A percentile compares a stretch with the other conserved stretches of the same genome.
phyloP scores from a whole-genome alignment of 1,140 invertebrate genomes.

The Aphis craccivora region DNA sequence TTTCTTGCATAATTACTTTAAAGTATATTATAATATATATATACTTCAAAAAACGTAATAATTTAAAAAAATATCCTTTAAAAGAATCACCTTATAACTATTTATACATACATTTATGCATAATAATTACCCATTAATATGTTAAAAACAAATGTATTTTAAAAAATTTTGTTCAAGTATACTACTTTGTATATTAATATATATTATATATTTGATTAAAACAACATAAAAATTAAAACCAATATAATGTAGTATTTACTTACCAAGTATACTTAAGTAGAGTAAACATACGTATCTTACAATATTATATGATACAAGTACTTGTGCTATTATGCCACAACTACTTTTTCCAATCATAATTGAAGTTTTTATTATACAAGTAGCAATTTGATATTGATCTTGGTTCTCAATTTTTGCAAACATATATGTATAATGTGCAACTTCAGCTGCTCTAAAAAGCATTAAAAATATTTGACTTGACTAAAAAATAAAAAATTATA shows the following conservation, averaged over 20 bases:
- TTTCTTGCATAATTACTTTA: too few species aligned
- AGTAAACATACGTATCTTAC: not conserved
- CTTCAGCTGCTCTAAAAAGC: slow-evolving; percentile 84
- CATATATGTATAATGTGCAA: slow-evolving; percentile 92
- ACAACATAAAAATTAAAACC: too few species aligned
- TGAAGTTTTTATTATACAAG: slow-evolving; percentile 65
- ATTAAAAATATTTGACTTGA: slow-evolving; percentile 73
- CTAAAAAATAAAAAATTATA: slow-evolving; percentile 60
- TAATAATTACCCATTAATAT: too few species aligned
- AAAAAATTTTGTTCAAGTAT: too few species aligned
- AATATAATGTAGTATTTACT: not conserved
- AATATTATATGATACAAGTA: slow-evolving; percentile 31
- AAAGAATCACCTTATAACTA: too few species aligned
- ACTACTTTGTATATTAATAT: too few species aligned
- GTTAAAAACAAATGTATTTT: too few species aligned
- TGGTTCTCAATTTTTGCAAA: slow-evolving; percentile 85
- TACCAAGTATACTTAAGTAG: slow-evolving; percentile 57
- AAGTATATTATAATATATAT: too few species aligned
- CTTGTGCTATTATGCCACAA: slow-evolving; percentile 29
- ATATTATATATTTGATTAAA: too few species aligned
- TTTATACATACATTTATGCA: too few species aligned
- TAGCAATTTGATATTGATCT: slow-evolving; percentile 78
- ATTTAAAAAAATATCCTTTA: too few species aligned
- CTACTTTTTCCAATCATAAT: slow-evolving; percentile 53
- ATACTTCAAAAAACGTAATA: too few species aligned